phyloP scores from a whole-genome alignment of 2,113 vertebrate genomes.

The Notechis scutatus region DNA sequence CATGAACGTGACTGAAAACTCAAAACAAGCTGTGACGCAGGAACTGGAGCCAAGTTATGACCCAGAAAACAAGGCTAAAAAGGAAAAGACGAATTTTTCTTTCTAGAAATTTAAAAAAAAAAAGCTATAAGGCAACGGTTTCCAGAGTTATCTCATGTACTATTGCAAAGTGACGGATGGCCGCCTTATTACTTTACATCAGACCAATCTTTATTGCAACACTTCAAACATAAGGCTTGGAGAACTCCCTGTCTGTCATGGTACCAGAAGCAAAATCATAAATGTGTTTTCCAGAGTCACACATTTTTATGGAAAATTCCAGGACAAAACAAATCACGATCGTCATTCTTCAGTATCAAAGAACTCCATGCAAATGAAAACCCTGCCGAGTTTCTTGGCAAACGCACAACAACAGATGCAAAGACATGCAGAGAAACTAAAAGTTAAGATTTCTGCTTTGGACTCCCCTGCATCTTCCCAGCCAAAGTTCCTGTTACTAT shows the following conservation, averaged over 20 bases:
- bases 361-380: background rate
- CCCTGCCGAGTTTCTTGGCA: background rate
- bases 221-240: background rate
- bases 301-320: background rate
- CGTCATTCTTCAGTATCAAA: background rate
- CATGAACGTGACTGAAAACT: background rate
- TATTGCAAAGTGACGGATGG: background rate
- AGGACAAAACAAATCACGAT: background rate
- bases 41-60: background rate
- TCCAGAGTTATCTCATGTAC: background rate
- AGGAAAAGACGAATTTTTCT: background rate
- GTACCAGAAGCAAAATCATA: background rate
- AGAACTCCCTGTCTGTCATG: background rate
- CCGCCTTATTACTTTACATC: background rate
- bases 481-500: conserved; percentile 23
- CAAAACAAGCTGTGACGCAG: background rate
- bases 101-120: background rate
- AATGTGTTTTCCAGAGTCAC: background rate
- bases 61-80: background rate
- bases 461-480: background rate
- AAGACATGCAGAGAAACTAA: background rate
- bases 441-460: background rate
- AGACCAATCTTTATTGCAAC: background rate
- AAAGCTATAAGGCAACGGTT: background rate
- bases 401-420: background rate